A percentile compares a stretch with the other conserved stretches of the same genome.
These are phyloP conservation scores for Proterorhinus semilunaris DNA, from an alignment of 2,113 vertebrate species.

Conservation along the genomic window DNA sequence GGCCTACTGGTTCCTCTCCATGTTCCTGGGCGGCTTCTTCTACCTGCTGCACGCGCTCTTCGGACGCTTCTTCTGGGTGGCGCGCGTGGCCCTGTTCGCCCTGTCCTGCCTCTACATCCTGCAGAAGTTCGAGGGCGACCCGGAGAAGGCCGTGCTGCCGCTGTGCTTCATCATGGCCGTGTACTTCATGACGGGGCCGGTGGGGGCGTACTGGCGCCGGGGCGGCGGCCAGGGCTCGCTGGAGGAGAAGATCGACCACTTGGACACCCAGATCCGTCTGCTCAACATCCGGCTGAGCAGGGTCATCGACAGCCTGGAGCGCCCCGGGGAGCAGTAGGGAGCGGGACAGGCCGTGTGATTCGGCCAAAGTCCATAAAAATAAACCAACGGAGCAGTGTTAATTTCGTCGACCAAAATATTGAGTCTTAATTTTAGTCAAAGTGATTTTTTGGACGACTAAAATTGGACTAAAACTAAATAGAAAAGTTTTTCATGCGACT, in stretches of 20 bases:
- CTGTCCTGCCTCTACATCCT: constrained; percentile 94
- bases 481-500: no score
- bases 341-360: background rate
- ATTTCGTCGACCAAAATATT: no score
- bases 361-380: no score
- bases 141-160: constrained; percentile 85
- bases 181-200: constrained; percentile 95
- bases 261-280: constrained; percentile 91
- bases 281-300: constrained; percentile 92
- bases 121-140: constrained; percentile 94
- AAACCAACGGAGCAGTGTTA: no score
- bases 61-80: constrained; percentile 93
- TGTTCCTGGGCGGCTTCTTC: constrained; percentile 90
- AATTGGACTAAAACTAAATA: no score
- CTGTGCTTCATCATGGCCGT: constrained; percentile 91
- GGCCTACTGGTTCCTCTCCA: constrained; percentile 86
- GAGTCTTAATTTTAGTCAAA: no score
- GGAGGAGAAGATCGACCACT: constrained; percentile 94
- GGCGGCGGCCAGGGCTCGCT: constrained; percentile 77
- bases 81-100: constrained; percentile 85
- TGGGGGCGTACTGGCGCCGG: constrained; percentile 89
- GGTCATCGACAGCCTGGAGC: constrained; percentile 90
- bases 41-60: constrained; percentile 86
- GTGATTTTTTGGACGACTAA: no score
- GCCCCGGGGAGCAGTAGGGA: constrained; percentile 82